Conservation (phyloP, 2,113 vertebrate genomes). For the Neodon shergylaensis region DNA sequence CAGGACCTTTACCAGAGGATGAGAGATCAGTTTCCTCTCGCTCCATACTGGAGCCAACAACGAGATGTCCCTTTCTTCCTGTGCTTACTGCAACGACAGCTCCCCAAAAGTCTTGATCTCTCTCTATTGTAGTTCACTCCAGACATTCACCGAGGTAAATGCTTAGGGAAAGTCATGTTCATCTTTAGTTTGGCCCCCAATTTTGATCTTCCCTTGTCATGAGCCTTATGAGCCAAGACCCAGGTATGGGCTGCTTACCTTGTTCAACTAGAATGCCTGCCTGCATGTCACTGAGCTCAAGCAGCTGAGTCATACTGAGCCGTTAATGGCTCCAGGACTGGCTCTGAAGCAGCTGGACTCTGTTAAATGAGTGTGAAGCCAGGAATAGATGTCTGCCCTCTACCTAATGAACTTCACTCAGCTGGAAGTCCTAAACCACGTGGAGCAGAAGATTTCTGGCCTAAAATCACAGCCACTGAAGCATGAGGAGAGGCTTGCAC, state of each 20-base stretch:
- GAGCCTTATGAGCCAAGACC: constrained; percentile 11
- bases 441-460: constrained; percentile 61
- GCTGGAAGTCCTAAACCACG: constrained; percentile 55
- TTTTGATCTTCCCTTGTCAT: constrained; percentile 22
- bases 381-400: constrained; percentile 39
- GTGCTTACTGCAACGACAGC: background rate
- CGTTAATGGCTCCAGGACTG: constrained; percentile 49
- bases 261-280: constrained; percentile 34
- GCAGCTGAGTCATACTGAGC: constrained; percentile 66
- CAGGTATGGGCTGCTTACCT: background rate
- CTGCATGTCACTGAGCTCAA: constrained; percentile 55
- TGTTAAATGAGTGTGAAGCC: constrained; percentile 50
- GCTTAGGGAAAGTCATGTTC: constrained; percentile 29
- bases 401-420: constrained; percentile 54
- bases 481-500: constrained; percentile 62
- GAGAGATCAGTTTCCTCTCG: background rate
- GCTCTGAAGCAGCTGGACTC: constrained; percentile 60
- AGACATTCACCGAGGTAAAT: constrained; percentile 37
- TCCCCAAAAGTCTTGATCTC: background rate
- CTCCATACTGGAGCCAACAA: constrained; percentile 43
- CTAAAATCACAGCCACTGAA: constrained; percentile 58
- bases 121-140: constrained; percentile 44
- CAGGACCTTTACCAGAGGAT: constrained; percentile 16
- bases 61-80: constrained; percentile 10
- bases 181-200: constrained; percentile 42